Conservation (phyloP, 2,888 invertebrate genomes). For the Agriotes lineatus region DNA sequence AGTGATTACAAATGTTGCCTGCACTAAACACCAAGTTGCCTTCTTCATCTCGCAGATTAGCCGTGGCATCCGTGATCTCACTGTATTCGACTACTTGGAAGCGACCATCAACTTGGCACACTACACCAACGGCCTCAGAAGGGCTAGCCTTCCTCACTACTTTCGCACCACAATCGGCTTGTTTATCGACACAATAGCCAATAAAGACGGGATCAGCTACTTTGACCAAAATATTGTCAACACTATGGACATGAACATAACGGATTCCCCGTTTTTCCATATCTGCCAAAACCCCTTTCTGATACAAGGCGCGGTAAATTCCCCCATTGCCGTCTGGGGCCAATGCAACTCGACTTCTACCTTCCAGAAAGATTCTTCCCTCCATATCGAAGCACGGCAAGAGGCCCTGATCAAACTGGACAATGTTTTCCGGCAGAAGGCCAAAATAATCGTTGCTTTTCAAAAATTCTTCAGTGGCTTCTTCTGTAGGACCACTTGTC, state of each 20-base stretch:
- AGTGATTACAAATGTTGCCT: slow-evolving; percentile 99
- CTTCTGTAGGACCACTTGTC: slow-evolving; percentile 96
- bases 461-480: slow-evolving; percentile 86
- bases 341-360: slow-evolving; percentile 82
- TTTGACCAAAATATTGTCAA: slow-evolving; percentile 98
- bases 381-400: slow-evolving; percentile 95
- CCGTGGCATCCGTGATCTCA: slow-evolving; percentile 90
- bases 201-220: slow-evolving; percentile 98
- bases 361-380: slow-evolving; percentile 92
- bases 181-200: slow-evolving; percentile 90
- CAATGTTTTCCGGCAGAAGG: slow-evolving; percentile 82
- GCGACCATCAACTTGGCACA: slow-evolving; percentile 91
- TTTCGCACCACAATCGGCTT: slow-evolving; percentile 96
- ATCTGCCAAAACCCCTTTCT: slow-evolving; percentile 82
- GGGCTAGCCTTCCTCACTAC: slow-evolving; percentile 94
- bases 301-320: slow-evolving; percentile 82
- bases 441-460: slow-evolving; percentile 87
- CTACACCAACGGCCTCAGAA: slow-evolving; percentile 95
- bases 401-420: slow-evolving; percentile 92
- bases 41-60: slow-evolving; percentile 81
- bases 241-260: slow-evolving; percentile 96
- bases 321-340: slow-evolving; percentile 96
- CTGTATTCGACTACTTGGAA: slow-evolving; percentile 98
- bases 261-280: slow-evolving; percentile 84
- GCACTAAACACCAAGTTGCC: slow-evolving; percentile 91